Evolutionary conservation across 2,797 vertebrate genomes (phyloP).

Genomic region (Simalia tracyae): DNA sequence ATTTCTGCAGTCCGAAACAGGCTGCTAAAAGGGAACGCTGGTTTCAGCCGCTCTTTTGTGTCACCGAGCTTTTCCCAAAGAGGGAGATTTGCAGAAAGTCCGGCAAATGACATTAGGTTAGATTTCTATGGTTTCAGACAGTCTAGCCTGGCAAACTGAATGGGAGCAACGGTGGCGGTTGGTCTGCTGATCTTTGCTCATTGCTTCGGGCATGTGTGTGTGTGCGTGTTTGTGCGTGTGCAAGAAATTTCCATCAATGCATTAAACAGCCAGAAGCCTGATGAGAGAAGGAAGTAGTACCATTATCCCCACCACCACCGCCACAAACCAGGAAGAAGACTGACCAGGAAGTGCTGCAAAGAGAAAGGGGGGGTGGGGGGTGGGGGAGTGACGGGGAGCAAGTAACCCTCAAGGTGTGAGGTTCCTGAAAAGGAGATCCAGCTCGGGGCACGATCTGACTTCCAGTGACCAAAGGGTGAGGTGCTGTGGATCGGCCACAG

Average conservation of each 20-base stretch:
- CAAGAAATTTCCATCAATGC: slow-evolving; percentile 11
- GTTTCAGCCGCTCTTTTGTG: background rate
- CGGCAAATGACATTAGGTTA: background rate
- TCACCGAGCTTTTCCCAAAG: background rate
- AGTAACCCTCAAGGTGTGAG: background rate
- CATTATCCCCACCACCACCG: background rate
- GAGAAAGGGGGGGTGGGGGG: background rate
- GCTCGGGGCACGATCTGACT: background rate
- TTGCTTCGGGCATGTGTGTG: background rate
- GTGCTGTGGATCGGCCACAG: background rate
- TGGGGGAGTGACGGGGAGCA: too few relatives aligned
- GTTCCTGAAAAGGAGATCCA: background rate
- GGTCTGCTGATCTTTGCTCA: slow-evolving; percentile 29
- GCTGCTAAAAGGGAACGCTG: background rate
- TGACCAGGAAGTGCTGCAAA: slow-evolving; percentile 17
- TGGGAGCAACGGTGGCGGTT: background rate
- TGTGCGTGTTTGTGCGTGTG: background rate
- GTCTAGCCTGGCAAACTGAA: too few relatives aligned
- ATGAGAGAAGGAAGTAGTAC: background rate
- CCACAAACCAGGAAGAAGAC: background rate
- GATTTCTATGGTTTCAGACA: background rate
- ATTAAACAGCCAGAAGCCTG: background rate
- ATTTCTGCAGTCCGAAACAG: background rate
- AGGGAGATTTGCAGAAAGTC: background rate
- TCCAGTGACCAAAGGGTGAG: background rate